phyloP scores from a whole-genome alignment of 2,113 vertebrate genomes.

The Abramis brama region DNA sequence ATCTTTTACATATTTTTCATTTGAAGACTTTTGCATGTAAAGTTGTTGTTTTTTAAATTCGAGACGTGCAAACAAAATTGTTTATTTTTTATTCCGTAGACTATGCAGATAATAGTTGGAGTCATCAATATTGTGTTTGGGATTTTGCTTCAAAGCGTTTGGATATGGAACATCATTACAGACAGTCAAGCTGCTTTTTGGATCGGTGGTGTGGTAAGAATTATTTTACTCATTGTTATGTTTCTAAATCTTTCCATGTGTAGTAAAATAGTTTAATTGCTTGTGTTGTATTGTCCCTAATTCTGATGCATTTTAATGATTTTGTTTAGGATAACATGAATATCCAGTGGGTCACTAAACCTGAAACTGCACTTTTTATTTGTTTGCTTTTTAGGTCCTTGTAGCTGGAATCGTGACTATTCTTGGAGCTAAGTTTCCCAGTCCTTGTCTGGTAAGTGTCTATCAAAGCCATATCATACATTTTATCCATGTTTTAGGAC shows the following conservation, averaged over 20 bases:
- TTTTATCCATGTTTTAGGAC: neutral
- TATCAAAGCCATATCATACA: neutral
- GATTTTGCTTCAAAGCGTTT: fast-evolving
- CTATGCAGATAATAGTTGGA: conserved; percentile 69
- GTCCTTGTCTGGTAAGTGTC: conserved; percentile 70
- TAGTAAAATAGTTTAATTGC: neutral
- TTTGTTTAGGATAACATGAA: neutral
- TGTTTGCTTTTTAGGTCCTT: conserved; percentile 61
- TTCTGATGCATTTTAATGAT: neutral
- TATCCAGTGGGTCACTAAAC: neutral
- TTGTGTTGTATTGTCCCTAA: no score
- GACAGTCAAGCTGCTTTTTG: neutral
- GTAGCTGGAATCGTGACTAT: conserved; percentile 62
- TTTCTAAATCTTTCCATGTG: neutral
- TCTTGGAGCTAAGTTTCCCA: conserved; percentile 67
- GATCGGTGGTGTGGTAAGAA: conserved; percentile 67
- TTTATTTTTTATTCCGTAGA: conserved; percentile 55
- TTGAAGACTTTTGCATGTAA: neutral
- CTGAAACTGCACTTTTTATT: neutral
- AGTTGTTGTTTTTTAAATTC: no score
- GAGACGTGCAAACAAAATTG: neutral
- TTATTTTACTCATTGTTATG: neutral
- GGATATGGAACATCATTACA: fast-evolving
- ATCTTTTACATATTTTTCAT: neutral
- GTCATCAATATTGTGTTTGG: conserved; percentile 64